Evolutionary conservation across 2,113 vertebrate genomes (phyloP).

Genomic region (Alligator sinensis): DNA sequence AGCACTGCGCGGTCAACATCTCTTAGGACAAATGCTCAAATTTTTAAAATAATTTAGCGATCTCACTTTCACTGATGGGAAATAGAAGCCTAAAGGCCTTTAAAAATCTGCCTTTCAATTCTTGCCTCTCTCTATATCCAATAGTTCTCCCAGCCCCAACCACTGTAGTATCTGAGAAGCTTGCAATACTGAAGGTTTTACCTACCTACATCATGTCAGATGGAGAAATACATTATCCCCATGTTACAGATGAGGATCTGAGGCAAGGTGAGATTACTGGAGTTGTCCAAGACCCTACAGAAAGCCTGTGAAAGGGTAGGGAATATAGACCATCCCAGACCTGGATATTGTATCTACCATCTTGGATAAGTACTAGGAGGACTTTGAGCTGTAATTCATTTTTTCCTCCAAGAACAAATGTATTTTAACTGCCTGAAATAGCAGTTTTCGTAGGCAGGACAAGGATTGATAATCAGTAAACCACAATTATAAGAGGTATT

Average conservation of each 20-base stretch:
- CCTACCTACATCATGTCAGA: rapidly evolving
- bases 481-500: not conserved
- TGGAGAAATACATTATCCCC: rapidly evolving
- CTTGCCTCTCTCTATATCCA: not conserved
- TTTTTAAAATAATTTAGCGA: not conserved
- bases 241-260: not conserved
- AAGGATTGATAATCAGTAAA: rapidly evolving
- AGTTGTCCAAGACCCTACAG: not conserved
- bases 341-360: not conserved
- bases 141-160: not conserved
- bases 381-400: not conserved
- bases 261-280: not conserved
- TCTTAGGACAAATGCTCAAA: not conserved
- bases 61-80: not conserved
- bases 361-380: not conserved
- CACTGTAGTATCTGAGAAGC: not conserved
- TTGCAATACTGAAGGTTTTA: not conserved
- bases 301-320: not conserved
- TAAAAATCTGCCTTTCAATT: not conserved
- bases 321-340: not conserved
- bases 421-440: not conserved
- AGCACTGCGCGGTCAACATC: not conserved
- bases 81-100: not conserved
- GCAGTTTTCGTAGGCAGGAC: not conserved
- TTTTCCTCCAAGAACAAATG: not conserved